Evolutionary conservation across 2,888 invertebrate species (phyloP).

Genomic region (Lasioglossum lativentre): DNA sequence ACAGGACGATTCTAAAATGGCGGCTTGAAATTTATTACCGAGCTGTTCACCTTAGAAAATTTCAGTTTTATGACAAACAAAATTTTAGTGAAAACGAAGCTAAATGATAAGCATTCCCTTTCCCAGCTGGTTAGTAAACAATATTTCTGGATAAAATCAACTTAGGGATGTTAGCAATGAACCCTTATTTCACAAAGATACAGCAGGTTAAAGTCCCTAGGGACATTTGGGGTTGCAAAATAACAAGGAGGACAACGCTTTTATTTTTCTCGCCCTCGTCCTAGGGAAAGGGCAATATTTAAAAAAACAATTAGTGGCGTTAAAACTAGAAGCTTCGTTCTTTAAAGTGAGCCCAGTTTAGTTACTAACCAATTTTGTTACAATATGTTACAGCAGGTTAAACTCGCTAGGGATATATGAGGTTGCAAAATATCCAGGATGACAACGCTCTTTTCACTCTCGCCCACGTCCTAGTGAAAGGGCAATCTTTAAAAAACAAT

Average conservation of each 20-base stretch:
- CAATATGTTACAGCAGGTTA: neutral
- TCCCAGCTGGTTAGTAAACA: neutral
- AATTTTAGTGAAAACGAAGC: neutral
- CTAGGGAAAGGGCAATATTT: neutral
- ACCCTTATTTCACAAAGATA: too few relatives aligned
- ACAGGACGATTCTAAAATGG: neutral
- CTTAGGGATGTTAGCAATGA: neutral
- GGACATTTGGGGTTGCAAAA: neutral
- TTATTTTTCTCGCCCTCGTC: neutral
- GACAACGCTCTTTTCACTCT: neutral
- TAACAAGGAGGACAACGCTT: neutral
- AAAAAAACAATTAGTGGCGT: neutral
- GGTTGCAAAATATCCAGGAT: neutral
- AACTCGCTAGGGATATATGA: neutral
- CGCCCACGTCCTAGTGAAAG: neutral
- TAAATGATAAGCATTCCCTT: neutral
- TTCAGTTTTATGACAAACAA: neutral
- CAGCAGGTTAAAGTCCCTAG: neutral
- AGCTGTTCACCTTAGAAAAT: neutral
- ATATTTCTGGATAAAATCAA: neutral
- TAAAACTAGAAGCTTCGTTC: neutral
- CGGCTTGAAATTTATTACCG: neutral
- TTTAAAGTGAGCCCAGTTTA: neutral
- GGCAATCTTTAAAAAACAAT: neutral
- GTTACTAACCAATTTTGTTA: neutral